Base-by-base conservation (phyloP, 1,140 invertebrate species). In the Mya arenaria region DNA sequence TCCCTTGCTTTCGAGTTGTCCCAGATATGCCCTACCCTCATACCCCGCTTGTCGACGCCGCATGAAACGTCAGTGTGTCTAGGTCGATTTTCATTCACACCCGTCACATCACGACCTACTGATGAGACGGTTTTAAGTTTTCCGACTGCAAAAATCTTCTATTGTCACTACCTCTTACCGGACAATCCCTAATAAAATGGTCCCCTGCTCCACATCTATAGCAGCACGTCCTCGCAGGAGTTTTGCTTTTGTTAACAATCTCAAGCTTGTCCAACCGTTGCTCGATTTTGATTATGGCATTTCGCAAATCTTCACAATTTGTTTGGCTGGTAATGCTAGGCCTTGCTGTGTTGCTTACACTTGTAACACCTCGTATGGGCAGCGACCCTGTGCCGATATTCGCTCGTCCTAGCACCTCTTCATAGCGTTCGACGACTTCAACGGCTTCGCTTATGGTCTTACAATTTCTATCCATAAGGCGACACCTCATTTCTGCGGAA, bases 301-400 rank as follows among this genome's bases (percentile, higher is more conserved):
- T 25, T 15, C 6, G n/a, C 8, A 44, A 41, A 10, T 56, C 15
- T 36, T 44, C 32, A 4, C 41, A 25, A 5, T 68, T 25, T 25
- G 19, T 13, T 1, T 44, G n/a, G 30, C 30, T n/a, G 25, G 15
- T 41, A 1, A n/a, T 44, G 6, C 30, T 41, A 44, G n/a, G 13
- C 8, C 65, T 10, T 44, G n/a, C 1, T 6, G 4, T 19, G 23
- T 44, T 41, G 23, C 10, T n/a, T 68, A 37, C 5, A 23, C n/a
- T 2, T 17, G 30, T n/a, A 25, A 68, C 65, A 86, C 94, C 93
- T 0, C 94, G 80, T 75, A 90, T 93, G n/a, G n/a, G n/a, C n/a
- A n/a, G n/a, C 77, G 81, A 79, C 28, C 87, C 28, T 0, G 19
- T 13, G 4, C 19, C 36, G 19, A 25, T 32, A 68, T 48, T 69